These are phyloP conservation scores for Petromus typicus DNA, from an alignment of 2,113 vertebrate genomes.

Conservation along the genomic window DNA sequence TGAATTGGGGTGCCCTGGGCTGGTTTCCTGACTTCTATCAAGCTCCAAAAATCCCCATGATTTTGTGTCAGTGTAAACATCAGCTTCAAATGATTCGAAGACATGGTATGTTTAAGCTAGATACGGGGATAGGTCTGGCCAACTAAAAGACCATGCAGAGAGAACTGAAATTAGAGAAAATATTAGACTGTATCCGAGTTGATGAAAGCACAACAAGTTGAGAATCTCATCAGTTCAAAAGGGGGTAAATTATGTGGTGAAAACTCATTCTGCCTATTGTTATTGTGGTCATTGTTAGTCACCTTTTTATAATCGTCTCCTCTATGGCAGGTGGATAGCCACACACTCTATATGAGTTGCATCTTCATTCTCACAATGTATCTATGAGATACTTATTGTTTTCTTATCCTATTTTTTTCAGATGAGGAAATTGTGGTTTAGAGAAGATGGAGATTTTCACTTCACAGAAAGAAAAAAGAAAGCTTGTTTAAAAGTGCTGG, in stretches of 20 bases:
- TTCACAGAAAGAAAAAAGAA: constrained; percentile 36
- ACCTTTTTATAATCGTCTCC: constrained; percentile 35
- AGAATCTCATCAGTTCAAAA: neutral
- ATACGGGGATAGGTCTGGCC: neutral
- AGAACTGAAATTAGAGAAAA: constrained; percentile 34
- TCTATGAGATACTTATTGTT: constrained; percentile 4
- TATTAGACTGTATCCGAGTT: neutral
- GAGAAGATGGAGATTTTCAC: neutral
- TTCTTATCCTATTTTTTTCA: constrained; percentile 41
- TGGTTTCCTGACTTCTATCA: neutral
- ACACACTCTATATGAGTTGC: neutral
- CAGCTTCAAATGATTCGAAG: neutral
- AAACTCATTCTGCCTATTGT: constrained; percentile 19
- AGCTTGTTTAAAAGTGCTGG: neutral
- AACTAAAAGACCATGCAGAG: constrained; percentile 34
- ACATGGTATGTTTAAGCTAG: constrained; percentile 15
- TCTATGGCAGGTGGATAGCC: neutral
- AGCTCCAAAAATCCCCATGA: constrained; percentile 26
- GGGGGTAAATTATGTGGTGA: neutral
- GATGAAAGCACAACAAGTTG: constrained; percentile 38
- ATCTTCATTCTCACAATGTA: neutral
- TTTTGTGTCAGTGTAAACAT: constrained; percentile 32
- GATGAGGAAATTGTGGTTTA: constrained; percentile 8
- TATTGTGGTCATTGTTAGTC: neutral
- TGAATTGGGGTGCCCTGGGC: neutral